Percentiles rank a stretch among this genome's conserved stretches.
Conservation (phyloP, 35 echinoderm and acorn worm genomes). For the Diadema setosum region DNA sequence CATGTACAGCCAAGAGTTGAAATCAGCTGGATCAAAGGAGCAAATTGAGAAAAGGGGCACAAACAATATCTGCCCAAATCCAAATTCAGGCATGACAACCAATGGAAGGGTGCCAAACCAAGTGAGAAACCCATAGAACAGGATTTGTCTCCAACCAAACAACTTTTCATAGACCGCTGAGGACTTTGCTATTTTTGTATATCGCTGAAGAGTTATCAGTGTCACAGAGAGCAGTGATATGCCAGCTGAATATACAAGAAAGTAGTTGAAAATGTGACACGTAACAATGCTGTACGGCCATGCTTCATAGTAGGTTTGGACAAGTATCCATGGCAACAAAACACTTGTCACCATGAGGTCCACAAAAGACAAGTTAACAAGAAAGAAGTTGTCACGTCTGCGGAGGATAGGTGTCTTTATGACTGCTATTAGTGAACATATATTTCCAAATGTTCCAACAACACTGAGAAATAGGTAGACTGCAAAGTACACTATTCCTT, state of each 20-base stretch:
- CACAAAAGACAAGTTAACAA: background rate
- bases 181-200: background rate
- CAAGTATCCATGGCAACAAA: background rate
- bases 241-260: background rate
- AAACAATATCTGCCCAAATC: slow-evolving; percentile 16
- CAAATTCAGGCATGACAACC: slow-evolving; percentile 17
- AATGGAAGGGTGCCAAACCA: background rate
- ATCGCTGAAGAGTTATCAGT: background rate
- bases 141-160: background rate
- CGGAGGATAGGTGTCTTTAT: background rate
- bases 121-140: background rate
- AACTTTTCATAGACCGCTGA: background rate
- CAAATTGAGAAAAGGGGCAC: slow-evolving; percentile 2
- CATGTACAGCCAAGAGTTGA: slow-evolving; percentile 23
- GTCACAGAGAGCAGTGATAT: background rate
- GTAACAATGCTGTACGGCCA: background rate
- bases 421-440: background rate
- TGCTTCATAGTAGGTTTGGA: background rate
- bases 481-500: background rate
- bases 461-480: background rate
- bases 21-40: slow-evolving; percentile 24
- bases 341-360: background rate
- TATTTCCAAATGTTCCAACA: background rate
- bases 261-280: background rate
- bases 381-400: slow-evolving; percentile 9